phyloP scores from a whole-genome alignment of 2,888 invertebrate genomes.

The Ypsolopha sequella region DNA sequence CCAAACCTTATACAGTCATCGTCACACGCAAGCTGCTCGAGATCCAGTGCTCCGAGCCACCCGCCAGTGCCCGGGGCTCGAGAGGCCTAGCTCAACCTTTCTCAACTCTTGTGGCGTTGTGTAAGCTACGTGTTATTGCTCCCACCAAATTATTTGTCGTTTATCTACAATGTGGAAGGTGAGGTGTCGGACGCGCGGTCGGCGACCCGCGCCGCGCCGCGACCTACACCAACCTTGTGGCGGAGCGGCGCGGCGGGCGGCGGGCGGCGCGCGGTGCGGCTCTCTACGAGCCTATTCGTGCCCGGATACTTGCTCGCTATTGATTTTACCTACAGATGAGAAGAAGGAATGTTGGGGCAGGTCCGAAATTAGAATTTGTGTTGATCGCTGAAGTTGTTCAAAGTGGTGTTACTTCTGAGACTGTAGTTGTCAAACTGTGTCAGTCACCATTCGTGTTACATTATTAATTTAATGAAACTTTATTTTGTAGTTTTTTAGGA shows the following conservation, averaged over 20 bases:
- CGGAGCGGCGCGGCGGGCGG: background rate
- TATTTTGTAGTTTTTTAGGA: too few relatives aligned
- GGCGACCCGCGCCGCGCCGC: constrained; percentile 31
- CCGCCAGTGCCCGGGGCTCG: background rate
- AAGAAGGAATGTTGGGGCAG: too few relatives aligned
- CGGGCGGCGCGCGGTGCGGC: constrained; percentile 15
- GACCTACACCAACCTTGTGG: constrained; percentile 17
- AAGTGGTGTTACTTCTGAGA: too few relatives aligned
- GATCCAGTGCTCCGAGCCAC: too few relatives aligned
- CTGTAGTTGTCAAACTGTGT: too few relatives aligned
- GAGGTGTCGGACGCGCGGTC: constrained; percentile 57
- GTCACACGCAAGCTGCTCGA: too few relatives aligned
- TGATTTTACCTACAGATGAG: background rate
- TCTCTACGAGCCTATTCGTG: constrained; percentile 45
- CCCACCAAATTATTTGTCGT: constrained; percentile 35
- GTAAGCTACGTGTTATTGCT: constrained; percentile 1
- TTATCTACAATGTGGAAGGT: constrained; percentile 63
- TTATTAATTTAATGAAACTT: too few relatives aligned
- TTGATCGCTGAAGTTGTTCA: too few relatives aligned
- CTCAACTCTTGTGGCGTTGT: background rate
- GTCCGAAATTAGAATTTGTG: too few relatives aligned
- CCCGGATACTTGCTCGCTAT: constrained; percentile 5
- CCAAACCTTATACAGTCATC: too few relatives aligned
- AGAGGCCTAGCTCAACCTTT: background rate
- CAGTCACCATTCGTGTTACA: too few relatives aligned